Conservation (phyloP, 2,888 invertebrate species). For the Toxonevra muliebris region DNA sequence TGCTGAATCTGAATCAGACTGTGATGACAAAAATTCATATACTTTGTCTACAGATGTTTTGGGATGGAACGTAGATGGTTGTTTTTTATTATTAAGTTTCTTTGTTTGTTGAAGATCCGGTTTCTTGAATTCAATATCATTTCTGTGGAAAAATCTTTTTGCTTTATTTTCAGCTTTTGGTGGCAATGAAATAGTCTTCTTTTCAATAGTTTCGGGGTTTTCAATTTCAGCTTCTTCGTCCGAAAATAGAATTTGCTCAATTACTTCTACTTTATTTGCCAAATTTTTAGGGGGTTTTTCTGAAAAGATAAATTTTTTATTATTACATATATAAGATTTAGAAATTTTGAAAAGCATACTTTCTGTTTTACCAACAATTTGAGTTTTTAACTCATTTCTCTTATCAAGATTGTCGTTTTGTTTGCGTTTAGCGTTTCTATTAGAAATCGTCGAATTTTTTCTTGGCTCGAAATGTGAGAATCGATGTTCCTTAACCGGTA, state of each 20-base stretch:
- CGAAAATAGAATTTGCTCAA: constrained; percentile 13
- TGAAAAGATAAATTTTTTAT: background rate
- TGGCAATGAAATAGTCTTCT: background rate
- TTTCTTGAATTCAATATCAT: background rate
- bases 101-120: background rate
- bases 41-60: constrained; percentile 35
- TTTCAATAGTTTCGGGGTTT: background rate
- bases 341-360: background rate
- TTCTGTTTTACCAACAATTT: background rate
- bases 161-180: background rate
- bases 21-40: constrained; percentile 58
- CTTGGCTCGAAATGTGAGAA: background rate
- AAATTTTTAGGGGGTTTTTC: background rate
- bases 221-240: background rate
- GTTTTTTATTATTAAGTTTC: background rate
- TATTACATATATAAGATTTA: background rate
- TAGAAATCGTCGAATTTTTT: background rate
- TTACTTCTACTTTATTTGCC: background rate
- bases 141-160: constrained; percentile 40
- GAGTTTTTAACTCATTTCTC: too few species aligned
- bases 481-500: background rate
- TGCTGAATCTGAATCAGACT: constrained; percentile 47
- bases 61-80: constrained; percentile 10
- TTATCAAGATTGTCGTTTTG: too few species aligned
- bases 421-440: too few species aligned